Conservation (phyloP, 2,888 invertebrate species). For the Drosophila picticornis region DNA sequence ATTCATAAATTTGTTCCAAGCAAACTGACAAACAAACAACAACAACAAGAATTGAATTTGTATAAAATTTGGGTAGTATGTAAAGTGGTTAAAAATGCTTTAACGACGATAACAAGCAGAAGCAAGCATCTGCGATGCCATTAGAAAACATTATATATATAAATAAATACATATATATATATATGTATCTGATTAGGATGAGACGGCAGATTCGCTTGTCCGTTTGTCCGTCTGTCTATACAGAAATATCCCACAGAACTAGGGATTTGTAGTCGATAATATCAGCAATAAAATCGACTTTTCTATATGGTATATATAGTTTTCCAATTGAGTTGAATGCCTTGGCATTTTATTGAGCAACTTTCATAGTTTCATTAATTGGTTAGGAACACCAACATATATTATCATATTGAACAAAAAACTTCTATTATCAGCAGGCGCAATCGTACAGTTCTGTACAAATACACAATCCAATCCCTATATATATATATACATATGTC, state of each 20-base stretch:
- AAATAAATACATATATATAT: too few species aligned
- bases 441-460: neutral
- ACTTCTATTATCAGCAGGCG: neutral
- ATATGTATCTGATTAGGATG: too few species aligned
- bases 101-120: neutral
- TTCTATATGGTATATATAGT: neutral
- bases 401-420: neutral
- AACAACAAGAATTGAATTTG: conserved; percentile 23
- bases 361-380: neutral
- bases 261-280: neutral
- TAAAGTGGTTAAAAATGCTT: neutral
- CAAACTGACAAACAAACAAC: conserved; percentile 19
- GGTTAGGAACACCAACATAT: neutral
- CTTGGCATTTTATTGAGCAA: neutral
- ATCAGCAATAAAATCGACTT: neutral
- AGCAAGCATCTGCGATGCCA: neutral
- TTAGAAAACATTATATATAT: neutral
- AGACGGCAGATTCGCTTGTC: too few species aligned
- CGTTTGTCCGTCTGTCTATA: neutral
- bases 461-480: neutral
- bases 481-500: neutral
- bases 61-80: conserved; percentile 6
- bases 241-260: neutral
- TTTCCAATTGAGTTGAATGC: neutral
- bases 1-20: conserved; percentile 34